These are phyloP conservation scores for Papilio elwesi DNA, from an alignment of 2,888 invertebrate species.

Conservation along the genomic window DNA sequence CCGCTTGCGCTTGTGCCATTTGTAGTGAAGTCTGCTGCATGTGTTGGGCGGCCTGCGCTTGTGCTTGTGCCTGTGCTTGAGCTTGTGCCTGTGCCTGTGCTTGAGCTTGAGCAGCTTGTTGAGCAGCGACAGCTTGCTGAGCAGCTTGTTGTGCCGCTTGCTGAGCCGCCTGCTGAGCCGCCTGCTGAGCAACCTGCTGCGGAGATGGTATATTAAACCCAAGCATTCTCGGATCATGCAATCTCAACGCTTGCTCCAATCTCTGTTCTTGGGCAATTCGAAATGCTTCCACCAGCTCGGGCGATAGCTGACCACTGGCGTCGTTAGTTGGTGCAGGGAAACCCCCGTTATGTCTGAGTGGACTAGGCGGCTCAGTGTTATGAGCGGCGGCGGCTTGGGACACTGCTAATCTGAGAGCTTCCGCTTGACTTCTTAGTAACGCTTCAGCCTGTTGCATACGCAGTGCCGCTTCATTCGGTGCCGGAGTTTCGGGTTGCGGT, in stretches of 20 bases:
- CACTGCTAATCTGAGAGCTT: slow-evolving; percentile 92
- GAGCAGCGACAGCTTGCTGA: slow-evolving; percentile 60
- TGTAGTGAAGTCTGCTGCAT: slow-evolving; percentile 54
- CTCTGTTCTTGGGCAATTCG: slow-evolving; percentile 90
- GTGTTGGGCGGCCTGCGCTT: slow-evolving; percentile 55
- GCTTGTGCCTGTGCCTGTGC: slow-evolving; percentile 61
- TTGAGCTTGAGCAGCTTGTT: slow-evolving; percentile 55
- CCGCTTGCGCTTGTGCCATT: slow-evolving; percentile 59
- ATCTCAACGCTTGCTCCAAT: slow-evolving; percentile 91
- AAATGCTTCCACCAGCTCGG: slow-evolving; percentile 89
- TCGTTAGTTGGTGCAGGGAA: slow-evolving; percentile 72
- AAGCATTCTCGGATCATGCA: slow-evolving; percentile 92
- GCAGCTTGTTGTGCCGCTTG: slow-evolving; percentile 59
- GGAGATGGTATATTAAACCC: slow-evolving; percentile 88
- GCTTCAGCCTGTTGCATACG: slow-evolving; percentile 92
- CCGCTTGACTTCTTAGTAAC: slow-evolving; percentile 92
- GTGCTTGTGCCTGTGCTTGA: slow-evolving; percentile 44
- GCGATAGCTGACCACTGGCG: slow-evolving; percentile 85
- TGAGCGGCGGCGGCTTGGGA: slow-evolving; percentile 87
- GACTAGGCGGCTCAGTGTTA: slow-evolving; percentile 71
- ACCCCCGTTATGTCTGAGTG: slow-evolving; percentile 78
- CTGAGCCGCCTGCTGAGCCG: slow-evolving; percentile 61
- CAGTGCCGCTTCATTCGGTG: slow-evolving; percentile 90
- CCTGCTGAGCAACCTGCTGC: slow-evolving; percentile 74
- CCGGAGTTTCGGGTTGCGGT: slow-evolving; percentile 89